Evolutionary conservation across 2,797 vertebrate genomes (phyloP), one percentile per base, ranked within the genome.

Genomic region (Gymnocypris eckloni): DNA sequence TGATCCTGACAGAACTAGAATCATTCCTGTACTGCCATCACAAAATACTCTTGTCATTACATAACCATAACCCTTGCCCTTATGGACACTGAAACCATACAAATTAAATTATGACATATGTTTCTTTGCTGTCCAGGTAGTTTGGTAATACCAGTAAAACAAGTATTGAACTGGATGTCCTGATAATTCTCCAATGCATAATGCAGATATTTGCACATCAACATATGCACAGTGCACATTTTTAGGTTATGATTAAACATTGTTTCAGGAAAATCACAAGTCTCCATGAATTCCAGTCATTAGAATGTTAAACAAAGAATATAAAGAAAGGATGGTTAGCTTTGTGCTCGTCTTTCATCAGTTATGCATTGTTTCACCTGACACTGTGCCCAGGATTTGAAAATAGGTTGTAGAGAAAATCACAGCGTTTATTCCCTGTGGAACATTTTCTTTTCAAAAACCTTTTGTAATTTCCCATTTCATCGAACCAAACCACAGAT

Each of bases 401-500:
- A 43, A 43, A 43, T 43, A 25, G 70, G 28, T 41, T 71, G 7
- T 72, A 41, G 67, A 54, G 83, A 86, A 67, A 90, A 86, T 88
- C 83, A 70, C 25, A 85, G 70, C 67, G 72, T 87, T 88, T 48
- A 83, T 87, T 80, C 43, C 61, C 80, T 28, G 70, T 87, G 81
- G 67, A 88, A 81, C 71, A 78, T 66, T 69, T 73, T 86, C 71
- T 76, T 92, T 89, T 52, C 86, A 82, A 89, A 37, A 18, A 75
- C 70, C 75, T 54, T 77, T 43, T 89, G 39, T 84, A 54, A 69
- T 90, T 86, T 88, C 81, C 78, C 75, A 78, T 88, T 87, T 84
- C 67, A 37, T 72, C 77, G 72, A 89, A 88, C 87, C 69, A 89
- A 89, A 52, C 89, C 45, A 73, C 82, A 84, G 66, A 64, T 87